Percentiles rank a stretch among this genome's conserved stretches.
phyloP scores from a whole-genome alignment of 2,888 invertebrate genomes.

The Abscondita cerata region DNA sequence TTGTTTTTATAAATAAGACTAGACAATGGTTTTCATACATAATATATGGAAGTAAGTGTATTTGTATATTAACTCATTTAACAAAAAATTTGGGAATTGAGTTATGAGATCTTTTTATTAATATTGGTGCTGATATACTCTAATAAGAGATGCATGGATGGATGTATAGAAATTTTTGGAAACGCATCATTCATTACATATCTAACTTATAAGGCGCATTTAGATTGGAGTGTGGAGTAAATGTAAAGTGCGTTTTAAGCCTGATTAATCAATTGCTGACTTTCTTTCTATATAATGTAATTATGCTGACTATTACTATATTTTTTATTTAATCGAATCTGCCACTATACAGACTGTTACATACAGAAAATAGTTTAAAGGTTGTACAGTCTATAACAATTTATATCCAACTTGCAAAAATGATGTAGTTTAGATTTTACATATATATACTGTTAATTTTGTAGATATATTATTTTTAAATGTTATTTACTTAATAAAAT shows the following conservation, averaged over 20 bases:
- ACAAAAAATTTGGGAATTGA: slow-evolving; percentile 9
- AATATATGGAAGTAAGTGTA: slow-evolving; percentile 48
- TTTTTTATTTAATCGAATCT: slow-evolving; percentile 9
- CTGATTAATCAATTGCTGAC: too few species aligned
- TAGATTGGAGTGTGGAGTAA: slow-evolving; percentile 22
- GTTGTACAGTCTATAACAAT: slow-evolving; percentile 55
- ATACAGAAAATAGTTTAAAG: slow-evolving; percentile 43
- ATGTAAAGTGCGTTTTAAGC: not conserved
- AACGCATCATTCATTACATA: slow-evolving; percentile 28
- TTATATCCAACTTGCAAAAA: slow-evolving; percentile 48
- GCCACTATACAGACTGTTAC: slow-evolving; percentile 22
- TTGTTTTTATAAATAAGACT: slow-evolving; percentile 29
- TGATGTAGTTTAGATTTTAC: slow-evolving; percentile 24
- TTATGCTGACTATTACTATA: too few species aligned
- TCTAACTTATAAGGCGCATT: slow-evolving; percentile 25
- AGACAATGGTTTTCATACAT: slow-evolving; percentile 47
- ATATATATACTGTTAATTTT: slow-evolving; percentile 52
- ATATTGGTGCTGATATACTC: slow-evolving; percentile 29
- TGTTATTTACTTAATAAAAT: slow-evolving; percentile 41
- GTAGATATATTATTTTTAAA: slow-evolving; percentile 46
- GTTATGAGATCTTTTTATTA: slow-evolving; percentile 15
- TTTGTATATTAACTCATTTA: slow-evolving; percentile 29
- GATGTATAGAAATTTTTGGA: slow-evolving; percentile 25
- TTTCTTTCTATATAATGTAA: too few species aligned
- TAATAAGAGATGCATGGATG: slow-evolving; percentile 25